A percentile compares a stretch with the other conserved stretches of the same genome.
Conservation (phyloP, 1,140 invertebrate genomes). For the Zaprionus lachaisei region DNA sequence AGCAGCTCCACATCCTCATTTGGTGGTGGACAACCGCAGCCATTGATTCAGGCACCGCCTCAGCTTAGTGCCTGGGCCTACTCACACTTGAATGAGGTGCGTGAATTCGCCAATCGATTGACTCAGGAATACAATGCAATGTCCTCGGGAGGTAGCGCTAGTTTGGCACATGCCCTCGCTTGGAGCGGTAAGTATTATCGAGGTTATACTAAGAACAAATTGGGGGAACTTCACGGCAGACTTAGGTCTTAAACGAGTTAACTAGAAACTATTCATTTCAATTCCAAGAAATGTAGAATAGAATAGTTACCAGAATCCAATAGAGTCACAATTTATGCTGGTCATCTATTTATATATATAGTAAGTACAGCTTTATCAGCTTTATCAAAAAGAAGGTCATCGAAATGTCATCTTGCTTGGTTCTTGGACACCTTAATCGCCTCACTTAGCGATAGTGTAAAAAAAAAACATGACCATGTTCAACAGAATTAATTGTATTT, state of each 20-base stretch:
- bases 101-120: slow-evolving; percentile 67
- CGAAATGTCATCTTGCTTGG: slow-evolving; percentile 13
- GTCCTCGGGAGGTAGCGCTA: slow-evolving; percentile 50
- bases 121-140: slow-evolving; percentile 70
- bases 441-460: slow-evolving; percentile 32
- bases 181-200: slow-evolving; percentile 69
- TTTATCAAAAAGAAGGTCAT: slow-evolving; percentile 14
- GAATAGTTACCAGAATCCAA: not conserved
- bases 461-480: slow-evolving; percentile 21
- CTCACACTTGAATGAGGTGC: slow-evolving; percentile 61
- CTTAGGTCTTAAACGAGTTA: not conserved
- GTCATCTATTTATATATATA: not conserved
- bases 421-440: slow-evolving; percentile 35
- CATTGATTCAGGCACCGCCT: slow-evolving; percentile 16
- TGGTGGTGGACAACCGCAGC: slow-evolving; percentile 37
- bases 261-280: not conserved
- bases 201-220: not conserved
- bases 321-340: not conserved
- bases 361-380: not conserved
- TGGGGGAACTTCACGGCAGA: no score
- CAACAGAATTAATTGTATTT: slow-evolving; percentile 10
- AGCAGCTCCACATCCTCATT: slow-evolving; percentile 55
- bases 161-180: slow-evolving; percentile 11
- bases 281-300: not conserved
- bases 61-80: slow-evolving; percentile 66